Conservation (phyloP, 1,140 invertebrate species). For the Araneus ventricosus region DNA sequence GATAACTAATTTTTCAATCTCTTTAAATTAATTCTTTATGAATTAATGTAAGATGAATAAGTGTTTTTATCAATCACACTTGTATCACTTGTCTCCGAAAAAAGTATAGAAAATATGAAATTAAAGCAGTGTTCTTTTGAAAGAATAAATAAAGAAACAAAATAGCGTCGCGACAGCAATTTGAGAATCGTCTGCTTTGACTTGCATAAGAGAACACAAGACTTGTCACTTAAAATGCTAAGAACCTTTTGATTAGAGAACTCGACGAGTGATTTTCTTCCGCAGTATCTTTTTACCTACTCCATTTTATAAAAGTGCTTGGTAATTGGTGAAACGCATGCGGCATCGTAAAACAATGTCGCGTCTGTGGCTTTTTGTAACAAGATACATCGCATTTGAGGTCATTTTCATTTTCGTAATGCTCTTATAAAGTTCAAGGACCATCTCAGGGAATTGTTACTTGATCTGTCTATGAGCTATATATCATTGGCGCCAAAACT, state of each 20-base stretch:
- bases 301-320: neutral
- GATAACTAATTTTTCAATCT: too few species aligned
- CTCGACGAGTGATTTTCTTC: slow-evolving; percentile 8
- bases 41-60: neutral
- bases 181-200: slow-evolving; percentile 28
- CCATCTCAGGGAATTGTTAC: slow-evolving; percentile 45
- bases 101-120: neutral
- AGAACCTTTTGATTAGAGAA: neutral
- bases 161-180: slow-evolving; percentile 36
- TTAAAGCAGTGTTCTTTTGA: neutral
- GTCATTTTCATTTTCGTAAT: slow-evolving; percentile 57
- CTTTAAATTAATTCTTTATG: neutral
- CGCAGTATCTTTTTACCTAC: slow-evolving; percentile 10
- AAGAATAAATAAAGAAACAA: neutral
- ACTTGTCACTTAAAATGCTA: slow-evolving; percentile 38
- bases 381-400: neutral
- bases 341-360: slow-evolving; percentile 35
- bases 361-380: neutral
- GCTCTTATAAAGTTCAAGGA: slow-evolving; percentile 65
- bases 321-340: neutral
- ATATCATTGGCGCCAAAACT: slow-evolving; percentile 31
- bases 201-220: slow-evolving; percentile 27
- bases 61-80: neutral
- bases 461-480: slow-evolving; percentile 53
- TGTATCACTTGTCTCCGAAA: neutral